A percentile compares a stretch with the other conserved stretches of the same genome.
These are phyloP conservation scores for Trachelus iudaicus DNA, from an alignment of 2,888 invertebrate species.

Conservation along the genomic window DNA sequence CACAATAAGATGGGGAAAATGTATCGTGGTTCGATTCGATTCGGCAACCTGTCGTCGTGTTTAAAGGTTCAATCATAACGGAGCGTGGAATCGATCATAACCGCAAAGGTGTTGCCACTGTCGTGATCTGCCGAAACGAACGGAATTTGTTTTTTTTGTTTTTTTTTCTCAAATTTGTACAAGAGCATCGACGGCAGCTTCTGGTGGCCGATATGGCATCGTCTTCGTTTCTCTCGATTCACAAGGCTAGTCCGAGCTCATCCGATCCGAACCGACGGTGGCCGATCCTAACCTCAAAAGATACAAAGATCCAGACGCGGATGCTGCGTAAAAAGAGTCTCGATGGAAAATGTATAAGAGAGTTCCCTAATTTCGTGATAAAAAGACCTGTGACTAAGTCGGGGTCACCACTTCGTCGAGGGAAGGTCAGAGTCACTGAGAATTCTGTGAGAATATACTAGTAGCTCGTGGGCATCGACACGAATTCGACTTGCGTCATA, in stretches of 20 bases:
- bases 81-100: conserved; percentile 3
- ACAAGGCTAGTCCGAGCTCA: neutral
- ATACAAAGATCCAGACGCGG: neutral
- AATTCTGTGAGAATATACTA: conserved; percentile 5
- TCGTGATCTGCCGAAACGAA: neutral
- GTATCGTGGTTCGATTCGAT: neutral
- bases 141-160: neutral
- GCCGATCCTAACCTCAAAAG: neutral
- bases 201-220: neutral
- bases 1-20: neutral
- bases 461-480: neutral
- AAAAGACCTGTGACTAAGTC: conserved; percentile 7
- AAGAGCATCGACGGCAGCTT: neutral
- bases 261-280: neutral
- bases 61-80: neutral
- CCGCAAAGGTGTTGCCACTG: neutral
- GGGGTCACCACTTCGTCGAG: neutral
- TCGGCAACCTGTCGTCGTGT: neutral
- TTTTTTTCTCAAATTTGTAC: neutral
- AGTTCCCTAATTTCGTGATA: neutral
- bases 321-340: neutral
- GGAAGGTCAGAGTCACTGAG: conserved; percentile 1
- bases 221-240: neutral
- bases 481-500: neutral
- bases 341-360: neutral